Evolutionary conservation across 2,888 invertebrate genomes (phyloP).

Genomic region (Diarsia mendica): DNA sequence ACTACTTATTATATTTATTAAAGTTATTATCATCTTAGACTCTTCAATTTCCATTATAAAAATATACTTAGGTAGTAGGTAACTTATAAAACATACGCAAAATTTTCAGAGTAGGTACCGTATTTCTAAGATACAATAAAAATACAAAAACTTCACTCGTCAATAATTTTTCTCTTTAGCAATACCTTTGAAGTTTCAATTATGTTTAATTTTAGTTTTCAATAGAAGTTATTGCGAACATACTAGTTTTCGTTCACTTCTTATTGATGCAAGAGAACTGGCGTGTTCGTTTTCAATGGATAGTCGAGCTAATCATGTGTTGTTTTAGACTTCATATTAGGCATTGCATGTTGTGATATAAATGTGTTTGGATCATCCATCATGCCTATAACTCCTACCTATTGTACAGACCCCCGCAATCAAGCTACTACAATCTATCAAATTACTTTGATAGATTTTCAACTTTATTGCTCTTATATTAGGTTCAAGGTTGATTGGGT

Average conservation of each 20-base stretch:
- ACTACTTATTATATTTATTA: not conserved
- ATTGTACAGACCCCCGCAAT: no score
- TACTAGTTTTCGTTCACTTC: not conserved
- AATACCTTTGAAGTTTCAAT: slow-evolving; percentile 1
- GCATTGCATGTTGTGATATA: no score
- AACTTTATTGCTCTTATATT: no score
- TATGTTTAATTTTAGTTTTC: not conserved
- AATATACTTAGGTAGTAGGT: no score
- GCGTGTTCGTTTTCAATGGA: not conserved
- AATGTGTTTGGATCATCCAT: not conserved
- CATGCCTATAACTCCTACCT: not conserved
- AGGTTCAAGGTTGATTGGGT: no score
- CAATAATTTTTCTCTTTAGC: slow-evolving; percentile 10
- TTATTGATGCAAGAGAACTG: not conserved
- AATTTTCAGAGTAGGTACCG: not conserved
- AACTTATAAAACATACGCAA: not conserved
- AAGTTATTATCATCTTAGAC: not conserved
- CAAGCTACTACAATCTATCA: no score
- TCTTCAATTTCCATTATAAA: not conserved
- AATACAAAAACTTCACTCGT: slow-evolving; percentile 5
- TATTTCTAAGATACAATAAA: not conserved
- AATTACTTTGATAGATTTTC: no score
- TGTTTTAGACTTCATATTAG: no score
- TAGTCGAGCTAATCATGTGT: not conserved
- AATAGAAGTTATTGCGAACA: not conserved